Conservation (phyloP, 2,797 vertebrate species). For the Oreonectes daqikongensis region DNA sequence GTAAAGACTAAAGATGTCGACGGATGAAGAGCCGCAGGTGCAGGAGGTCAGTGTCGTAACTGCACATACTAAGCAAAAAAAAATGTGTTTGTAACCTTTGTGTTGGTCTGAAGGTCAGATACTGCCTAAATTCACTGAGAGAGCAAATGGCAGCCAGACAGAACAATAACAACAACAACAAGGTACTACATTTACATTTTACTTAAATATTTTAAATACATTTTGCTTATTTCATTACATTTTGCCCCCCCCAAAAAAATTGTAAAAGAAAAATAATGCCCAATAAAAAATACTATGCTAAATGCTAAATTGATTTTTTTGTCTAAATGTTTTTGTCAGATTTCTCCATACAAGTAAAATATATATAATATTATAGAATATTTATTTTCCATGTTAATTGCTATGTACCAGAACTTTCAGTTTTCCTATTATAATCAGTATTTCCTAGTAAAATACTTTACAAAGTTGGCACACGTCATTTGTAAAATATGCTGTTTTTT, state of each 20-base stretch:
- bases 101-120: slow-evolving; percentile 72
- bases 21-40: slow-evolving; percentile 76
- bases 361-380: too few relatives aligned
- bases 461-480: background rate
- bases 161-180: slow-evolving; percentile 68
- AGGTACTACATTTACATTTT: slow-evolving; percentile 22
- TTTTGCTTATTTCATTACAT: background rate
- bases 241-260: background rate
- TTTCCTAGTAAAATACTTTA: too few relatives aligned
- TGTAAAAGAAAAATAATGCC: background rate
- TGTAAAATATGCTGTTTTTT: slow-evolving; percentile 29
- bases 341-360: too few relatives aligned
- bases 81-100: slow-evolving; percentile 18
- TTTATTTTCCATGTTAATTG: background rate
- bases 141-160: slow-evolving; percentile 81
- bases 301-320: too few relatives aligned
- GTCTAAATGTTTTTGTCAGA: background rate
- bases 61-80: background rate
- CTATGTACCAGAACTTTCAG: background rate
- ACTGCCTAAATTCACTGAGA: slow-evolving; percentile 80
- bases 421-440: too few relatives aligned
- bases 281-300: too few relatives aligned
- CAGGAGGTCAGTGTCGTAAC: slow-evolving; percentile 82
- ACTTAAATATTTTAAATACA: too few relatives aligned
- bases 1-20: slow-evolving; percentile 76